A percentile compares a stretch with the other conserved stretches of the same genome.
phyloP scores from a whole-genome alignment of 2,113 vertebrate genomes.

The Campylorhamphus procurvoides region DNA sequence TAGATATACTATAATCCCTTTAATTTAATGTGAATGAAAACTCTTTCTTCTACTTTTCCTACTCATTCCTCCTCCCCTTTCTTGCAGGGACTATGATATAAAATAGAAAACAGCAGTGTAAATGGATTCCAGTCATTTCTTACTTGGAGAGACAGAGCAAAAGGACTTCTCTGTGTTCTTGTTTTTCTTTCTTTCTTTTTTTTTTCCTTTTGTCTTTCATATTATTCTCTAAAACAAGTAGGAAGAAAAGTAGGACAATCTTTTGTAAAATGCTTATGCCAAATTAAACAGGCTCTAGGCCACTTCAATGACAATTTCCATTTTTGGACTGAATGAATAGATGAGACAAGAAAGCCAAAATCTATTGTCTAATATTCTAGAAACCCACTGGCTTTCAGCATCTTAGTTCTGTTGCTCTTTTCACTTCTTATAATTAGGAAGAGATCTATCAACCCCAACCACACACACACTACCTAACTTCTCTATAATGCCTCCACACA shows the following conservation, averaged over 20 bases:
- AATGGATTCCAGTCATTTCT: not conserved
- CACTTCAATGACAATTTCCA: not conserved
- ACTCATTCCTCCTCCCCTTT: not conserved
- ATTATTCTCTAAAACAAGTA: not conserved
- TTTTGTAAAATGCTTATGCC: not conserved
- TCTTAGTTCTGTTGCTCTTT: not conserved
- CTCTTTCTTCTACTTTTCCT: not conserved
- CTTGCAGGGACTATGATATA: not conserved
- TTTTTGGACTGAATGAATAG: not conserved
- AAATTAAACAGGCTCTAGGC: not conserved
- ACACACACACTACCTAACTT: not conserved
- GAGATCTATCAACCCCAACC: not conserved
- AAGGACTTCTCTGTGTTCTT: not conserved
- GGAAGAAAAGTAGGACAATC: not conserved
- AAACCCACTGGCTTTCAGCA: not conserved
- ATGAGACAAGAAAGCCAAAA: not conserved
- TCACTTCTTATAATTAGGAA: not conserved
- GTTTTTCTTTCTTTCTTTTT: too few species aligned
- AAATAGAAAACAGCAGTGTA: not conserved
- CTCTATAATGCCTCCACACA: not conserved
- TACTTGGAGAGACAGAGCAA: not conserved
- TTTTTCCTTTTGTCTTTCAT: not conserved
- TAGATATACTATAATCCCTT: not conserved
- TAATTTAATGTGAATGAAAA: not conserved
- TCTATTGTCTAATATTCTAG: not conserved